These are phyloP conservation scores for Holotrichia oblita DNA, from an alignment of 1,140 invertebrate genomes.

Conservation along the genomic window DNA sequence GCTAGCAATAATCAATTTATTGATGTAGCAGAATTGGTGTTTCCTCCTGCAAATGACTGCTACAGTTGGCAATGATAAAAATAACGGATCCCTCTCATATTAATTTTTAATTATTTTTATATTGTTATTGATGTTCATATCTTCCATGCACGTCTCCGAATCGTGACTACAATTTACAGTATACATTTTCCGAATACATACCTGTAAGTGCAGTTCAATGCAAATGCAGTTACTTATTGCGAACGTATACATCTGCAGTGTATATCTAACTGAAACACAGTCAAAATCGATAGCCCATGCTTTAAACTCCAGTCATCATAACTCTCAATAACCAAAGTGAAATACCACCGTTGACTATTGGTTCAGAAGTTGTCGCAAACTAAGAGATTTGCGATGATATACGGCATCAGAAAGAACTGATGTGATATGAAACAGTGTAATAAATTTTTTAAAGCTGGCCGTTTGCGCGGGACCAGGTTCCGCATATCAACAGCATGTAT, in stretches of 20 bases:
- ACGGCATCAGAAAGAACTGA: slow-evolving; percentile 28
- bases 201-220: too few relatives aligned
- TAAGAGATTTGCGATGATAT: slow-evolving; percentile 39
- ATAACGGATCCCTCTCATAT: too few relatives aligned
- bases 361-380: slow-evolving; percentile 41
- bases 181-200: too few relatives aligned
- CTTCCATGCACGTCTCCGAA: too few relatives aligned
- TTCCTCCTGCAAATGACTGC: too few relatives aligned
- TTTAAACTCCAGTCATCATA: slow-evolving; percentile 49
- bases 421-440: slow-evolving; percentile 39
- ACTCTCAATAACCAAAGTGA: slow-evolving; percentile 48
- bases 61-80: too few relatives aligned
- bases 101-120: too few relatives aligned
- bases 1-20: too few relatives aligned
- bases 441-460: slow-evolving; percentile 32
- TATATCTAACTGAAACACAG: slow-evolving; percentile 38
- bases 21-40: too few relatives aligned
- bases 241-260: neutral
- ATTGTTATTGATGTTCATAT: too few relatives aligned
- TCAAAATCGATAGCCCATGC: slow-evolving; percentile 41
- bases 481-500: slow-evolving; percentile 4
- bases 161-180: too few relatives aligned
- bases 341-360: slow-evolving; percentile 43
- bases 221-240: neutral
- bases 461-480: neutral